Base-by-base conservation (phyloP, 2,888 invertebrate species). In the Drosophila yooni region DNA sequence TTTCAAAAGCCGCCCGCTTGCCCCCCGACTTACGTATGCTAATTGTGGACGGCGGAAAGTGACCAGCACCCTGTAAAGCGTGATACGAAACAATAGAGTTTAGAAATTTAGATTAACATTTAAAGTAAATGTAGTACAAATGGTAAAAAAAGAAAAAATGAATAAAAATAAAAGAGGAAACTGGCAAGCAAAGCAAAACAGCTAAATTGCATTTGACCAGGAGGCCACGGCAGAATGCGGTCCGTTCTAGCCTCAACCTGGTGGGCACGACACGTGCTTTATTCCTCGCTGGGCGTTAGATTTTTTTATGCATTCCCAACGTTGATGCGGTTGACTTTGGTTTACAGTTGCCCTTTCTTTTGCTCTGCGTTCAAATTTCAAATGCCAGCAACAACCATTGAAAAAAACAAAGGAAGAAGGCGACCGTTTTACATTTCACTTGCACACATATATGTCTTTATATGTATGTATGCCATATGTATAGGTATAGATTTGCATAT, bases 31-130 rank as follows among this genome's bases (percentile, higher is more conserved):
- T 31, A 8, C 48, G 43, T 59, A 88, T 83, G 83, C 87, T 85
- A 83, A 83, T 85, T 85, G 86, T 52, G 68, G 68, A 57, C 69
- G 62, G 62, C 52, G 59, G 63, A 63, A 61, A 68, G 46, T 13
- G 59, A 69, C 70, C 72, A 61, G 34, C 31, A 46, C 27, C 50
- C 60, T n/a, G 38, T 33, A 27, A 31, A 58, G 6, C 38, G 53
- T 52, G 56, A 60, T 70, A 67, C 63, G 74, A 77, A 79, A 85
- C 87, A 85, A 85, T 86, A 69, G 76, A 81, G 70, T 71, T 86
- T 78, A 75, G 73, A 87, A 81, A 88, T 81, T 83, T 78, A 87
- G 83, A 88, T 86, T 76, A 83, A 82, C 82, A 81, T 86, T 88
- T 81, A 70, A 61, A 81, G 86, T 74, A 79, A 77, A 86, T 88